These are phyloP conservation scores for Streblospio benedicti DNA, from an alignment of 1,140 invertebrate species.

Conservation along the genomic window DNA sequence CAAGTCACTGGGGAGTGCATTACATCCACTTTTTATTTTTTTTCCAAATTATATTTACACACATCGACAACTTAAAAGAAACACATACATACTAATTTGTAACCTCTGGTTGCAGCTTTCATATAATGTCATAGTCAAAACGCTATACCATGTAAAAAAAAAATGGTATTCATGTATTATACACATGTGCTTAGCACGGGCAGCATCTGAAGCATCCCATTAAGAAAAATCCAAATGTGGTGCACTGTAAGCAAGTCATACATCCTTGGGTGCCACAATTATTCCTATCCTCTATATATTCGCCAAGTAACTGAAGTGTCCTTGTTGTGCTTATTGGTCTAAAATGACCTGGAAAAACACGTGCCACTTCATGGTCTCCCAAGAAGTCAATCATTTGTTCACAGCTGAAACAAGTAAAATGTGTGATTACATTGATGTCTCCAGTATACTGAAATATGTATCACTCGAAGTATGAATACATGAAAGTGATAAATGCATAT, in stretches of 20 bases:
- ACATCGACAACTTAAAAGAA: too few species aligned
- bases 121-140: too few species aligned
- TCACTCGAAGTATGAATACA: too few species aligned
- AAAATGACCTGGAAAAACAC: constrained; percentile 10
- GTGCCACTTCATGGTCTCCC: background rate
- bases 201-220: constrained; percentile 9
- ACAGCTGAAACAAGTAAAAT: constrained; percentile 5
- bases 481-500: too few species aligned
- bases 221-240: background rate
- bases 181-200: background rate
- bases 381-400: background rate
- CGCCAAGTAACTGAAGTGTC: background rate
- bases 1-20: too few species aligned
- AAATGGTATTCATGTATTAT: background rate
- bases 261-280: background rate
- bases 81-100: too few species aligned
- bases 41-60: too few species aligned
- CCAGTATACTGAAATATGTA: too few species aligned
- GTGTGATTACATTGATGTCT: too few species aligned
- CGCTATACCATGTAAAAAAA: too few species aligned
- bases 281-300: constrained; percentile 4
- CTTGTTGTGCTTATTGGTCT: background rate
- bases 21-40: too few species aligned
- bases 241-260: background rate
- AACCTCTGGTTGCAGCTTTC: too few species aligned